phyloP scores from a whole-genome alignment of 2,888 invertebrate species.

The Patella ulyssiponensis region DNA sequence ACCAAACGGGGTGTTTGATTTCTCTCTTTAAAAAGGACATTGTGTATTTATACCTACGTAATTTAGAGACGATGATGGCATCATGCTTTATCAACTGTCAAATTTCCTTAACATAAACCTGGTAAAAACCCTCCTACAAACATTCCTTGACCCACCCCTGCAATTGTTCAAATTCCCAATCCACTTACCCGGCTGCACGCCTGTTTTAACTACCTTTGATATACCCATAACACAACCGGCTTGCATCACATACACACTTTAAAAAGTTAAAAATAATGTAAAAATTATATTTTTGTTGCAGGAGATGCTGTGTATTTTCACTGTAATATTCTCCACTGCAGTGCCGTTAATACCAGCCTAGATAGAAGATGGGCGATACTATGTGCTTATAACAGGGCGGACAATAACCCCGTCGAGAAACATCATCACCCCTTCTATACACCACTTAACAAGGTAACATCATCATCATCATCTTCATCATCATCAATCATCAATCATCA shows the following conservation, averaged over 20 bases:
- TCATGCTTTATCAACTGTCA: too few species aligned
- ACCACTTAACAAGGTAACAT: conserved; percentile 18
- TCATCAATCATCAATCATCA: conserved; percentile 49
- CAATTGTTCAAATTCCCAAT: conserved; percentile 56
- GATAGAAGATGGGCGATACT: conserved; percentile 16
- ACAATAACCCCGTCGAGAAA: conserved; percentile 20
- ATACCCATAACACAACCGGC: too few species aligned
- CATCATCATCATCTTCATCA: too few species aligned
- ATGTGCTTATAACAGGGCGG: conserved; percentile 19
- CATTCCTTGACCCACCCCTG: too few species aligned
- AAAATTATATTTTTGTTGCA: background rate
- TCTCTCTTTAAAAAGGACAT: too few species aligned
- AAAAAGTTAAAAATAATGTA: too few species aligned
- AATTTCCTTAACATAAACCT: too few species aligned
- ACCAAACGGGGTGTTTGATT: too few species aligned
- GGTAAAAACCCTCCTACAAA: too few species aligned
- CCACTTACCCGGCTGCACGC: conserved; percentile 49
- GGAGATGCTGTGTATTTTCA: conserved; percentile 20
- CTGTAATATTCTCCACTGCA: conserved; percentile 12
- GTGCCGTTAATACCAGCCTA: conserved; percentile 7
- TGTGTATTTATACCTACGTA: too few species aligned
- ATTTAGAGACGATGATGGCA: too few species aligned
- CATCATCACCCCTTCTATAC: conserved; percentile 23
- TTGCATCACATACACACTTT: too few species aligned
- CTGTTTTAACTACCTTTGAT: conserved; percentile 45